phyloP scores from a whole-genome alignment of 2,113 vertebrate species.

The Tauraco erythrolophus region DNA sequence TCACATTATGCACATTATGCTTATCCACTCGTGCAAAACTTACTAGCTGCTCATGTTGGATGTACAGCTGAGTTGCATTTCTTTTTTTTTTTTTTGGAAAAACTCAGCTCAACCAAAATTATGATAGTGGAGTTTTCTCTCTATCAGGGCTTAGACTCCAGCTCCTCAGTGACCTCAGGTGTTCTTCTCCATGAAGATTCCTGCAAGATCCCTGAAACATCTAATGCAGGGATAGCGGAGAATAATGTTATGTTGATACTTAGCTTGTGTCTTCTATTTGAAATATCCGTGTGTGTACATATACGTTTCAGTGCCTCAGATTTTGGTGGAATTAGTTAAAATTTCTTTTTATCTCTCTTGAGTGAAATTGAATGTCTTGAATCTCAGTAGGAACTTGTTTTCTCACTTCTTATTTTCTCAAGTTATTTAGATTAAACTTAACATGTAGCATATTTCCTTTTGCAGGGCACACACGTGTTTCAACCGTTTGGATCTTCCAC shows the following conservation, averaged over 20 bases:
- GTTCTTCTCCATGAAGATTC: neutral
- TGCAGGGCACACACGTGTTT: slow-evolving; percentile 97
- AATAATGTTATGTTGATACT: neutral
- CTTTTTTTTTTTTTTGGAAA: neutral
- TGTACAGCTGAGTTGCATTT: neutral
- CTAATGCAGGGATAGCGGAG: neutral
- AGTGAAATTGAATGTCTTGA: neutral
- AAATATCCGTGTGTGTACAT: neutral
- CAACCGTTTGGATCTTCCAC: slow-evolving; percentile 96
- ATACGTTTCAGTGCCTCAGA: neutral
- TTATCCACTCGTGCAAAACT: neutral
- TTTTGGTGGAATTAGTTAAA: neutral
- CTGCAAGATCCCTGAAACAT: neutral
- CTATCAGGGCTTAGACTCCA: neutral
- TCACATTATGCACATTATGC: neutral
- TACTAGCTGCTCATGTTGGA: neutral
- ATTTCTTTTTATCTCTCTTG: neutral
- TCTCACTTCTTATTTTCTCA: neutral
- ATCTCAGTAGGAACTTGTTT: neutral
- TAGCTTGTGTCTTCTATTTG: neutral
- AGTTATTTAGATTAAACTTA: neutral
- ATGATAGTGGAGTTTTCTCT: neutral
- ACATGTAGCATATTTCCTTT: neutral
- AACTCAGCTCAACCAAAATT: neutral
- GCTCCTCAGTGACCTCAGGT: neutral